Evolutionary conservation across 2,797 vertebrate species (phyloP), one percentile per base, ranked within the genome.

Genomic region (Channa striata): DNA sequence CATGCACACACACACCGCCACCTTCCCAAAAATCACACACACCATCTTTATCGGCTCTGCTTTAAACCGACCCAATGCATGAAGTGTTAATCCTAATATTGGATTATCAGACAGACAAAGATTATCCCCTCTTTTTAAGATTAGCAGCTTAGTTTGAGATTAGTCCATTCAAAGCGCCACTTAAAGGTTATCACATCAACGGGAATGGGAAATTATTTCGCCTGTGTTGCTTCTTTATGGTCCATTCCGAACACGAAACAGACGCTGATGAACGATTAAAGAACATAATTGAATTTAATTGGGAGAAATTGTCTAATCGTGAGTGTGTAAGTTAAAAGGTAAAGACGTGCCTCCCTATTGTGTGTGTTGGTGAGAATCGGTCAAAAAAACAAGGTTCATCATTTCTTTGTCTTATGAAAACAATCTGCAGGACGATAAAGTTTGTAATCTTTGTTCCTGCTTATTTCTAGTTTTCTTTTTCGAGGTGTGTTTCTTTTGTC

Each of bases 41-140:
- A 19, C 36, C 13, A 11, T 48, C 59, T 77, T 80, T 79, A 83
- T 89, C 77, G 77, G 72, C 6, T 30, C 20, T 1, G 11, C 56
- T 33, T n/a, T 75, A 30, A 30, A 30, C 25, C 25, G 75, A 89
- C 82, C 81, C 11, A 0, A 68, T 13, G 62, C 59, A 59, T 36
- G 33, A 67, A 48, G 60, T 66, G 72, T 76, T 83, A 87, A 89
- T 86, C 75, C 76, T 63, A 81, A 86, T 78, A 86, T 85, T 84
- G 84, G 83, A 81, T 84, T 86, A 81, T 87, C 74, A 83, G 47
- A 47, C 69, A 72, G 71, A 58, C 75, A 63, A 74, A 81, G 73
- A 79, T 86, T 84, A 85, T 73, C 66, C 81, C 66, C 50, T 76
- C 58, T 76, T 79, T 89, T 74, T 57, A 60, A 78, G 83, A 86